These are phyloP conservation scores for Metellina segmentata DNA, from an alignment of 2,888 invertebrate species.

Conservation along the genomic window DNA sequence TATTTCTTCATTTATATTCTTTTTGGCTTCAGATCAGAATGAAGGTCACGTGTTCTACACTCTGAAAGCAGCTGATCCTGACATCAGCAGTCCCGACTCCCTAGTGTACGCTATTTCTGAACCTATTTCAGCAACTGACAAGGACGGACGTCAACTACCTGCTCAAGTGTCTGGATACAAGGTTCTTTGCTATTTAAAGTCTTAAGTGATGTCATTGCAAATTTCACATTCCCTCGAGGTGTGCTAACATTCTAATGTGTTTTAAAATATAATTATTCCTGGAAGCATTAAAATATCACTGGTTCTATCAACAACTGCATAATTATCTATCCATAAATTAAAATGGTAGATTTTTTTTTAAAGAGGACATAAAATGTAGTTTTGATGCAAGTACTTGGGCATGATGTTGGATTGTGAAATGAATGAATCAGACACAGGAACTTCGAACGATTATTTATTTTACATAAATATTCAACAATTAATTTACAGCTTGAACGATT, in stretches of 20 bases:
- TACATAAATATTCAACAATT: too few relatives aligned
- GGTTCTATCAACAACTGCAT: background rate
- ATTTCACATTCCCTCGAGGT: background rate
- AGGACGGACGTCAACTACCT: constrained; percentile 85
- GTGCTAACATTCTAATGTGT: too few relatives aligned
- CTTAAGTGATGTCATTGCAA: background rate
- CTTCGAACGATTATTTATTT: too few relatives aligned
- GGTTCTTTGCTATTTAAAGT: constrained; percentile 9
- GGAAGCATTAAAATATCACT: too few relatives aligned
- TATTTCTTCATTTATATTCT: background rate
- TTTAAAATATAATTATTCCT: too few relatives aligned
- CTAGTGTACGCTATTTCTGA: constrained; percentile 86
- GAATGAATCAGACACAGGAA: too few relatives aligned
- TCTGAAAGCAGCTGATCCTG: constrained; percentile 89
- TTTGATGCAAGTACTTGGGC: background rate
- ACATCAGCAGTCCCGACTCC: constrained; percentile 87
- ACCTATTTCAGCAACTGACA: constrained; percentile 89
- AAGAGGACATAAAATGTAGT: too few relatives aligned
- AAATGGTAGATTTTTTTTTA: background rate
- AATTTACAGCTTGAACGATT: too few relatives aligned
- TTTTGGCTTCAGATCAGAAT: constrained; percentile 82
- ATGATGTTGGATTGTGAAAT: too few relatives aligned
- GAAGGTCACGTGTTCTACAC: constrained; percentile 87
- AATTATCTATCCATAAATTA: background rate
- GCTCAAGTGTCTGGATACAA: constrained; percentile 60